Evolutionary conservation across 1,140 invertebrate genomes (phyloP), one percentile per base, ranked within the genome.

Genomic region (Tribolium madens): DNA sequence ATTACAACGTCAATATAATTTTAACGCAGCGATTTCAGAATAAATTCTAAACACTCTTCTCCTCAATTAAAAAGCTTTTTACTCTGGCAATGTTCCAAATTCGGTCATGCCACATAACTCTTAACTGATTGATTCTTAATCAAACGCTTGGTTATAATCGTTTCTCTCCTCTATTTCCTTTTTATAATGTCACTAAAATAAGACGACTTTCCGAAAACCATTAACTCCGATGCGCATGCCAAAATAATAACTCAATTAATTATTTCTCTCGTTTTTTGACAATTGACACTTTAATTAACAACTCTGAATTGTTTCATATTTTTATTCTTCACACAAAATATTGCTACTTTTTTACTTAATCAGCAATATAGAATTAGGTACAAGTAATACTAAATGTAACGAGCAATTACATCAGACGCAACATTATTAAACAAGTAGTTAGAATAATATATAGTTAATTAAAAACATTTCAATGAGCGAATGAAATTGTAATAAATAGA

Each of bases 61-160:
- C 26, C 26, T 42, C 26, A 31, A 64, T 33, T 64, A 33, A 64
- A 64, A 64, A 64, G 26, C 21, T 14, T 12, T 64, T 33, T 64
- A 33, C 57, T 64, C 26, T 64, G 57, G 57, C 57, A 33, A 1
- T n/a, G 21, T 33, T 64, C 57, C 57, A 64, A 64, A 64, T 64
- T 64, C 57, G 26, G 57, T 64, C 21, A 64, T 64, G 57, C 57
- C 57, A 64, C 57, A 64, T 64, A 64, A 64, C 57, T 64, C 57
- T 64, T 64, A 64, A 64, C 57, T 64, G 57, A 64, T 64, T 64
- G 57, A 64, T 64, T 64, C 57, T 64, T 64, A 64, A 64, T 64
- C 57, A 64, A 64, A 64, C 52, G 57, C 9, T 64, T 33, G 57
- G 21, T 64, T 64, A 64, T 64, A 64, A 64, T 64, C 57, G 26